A percentile compares a stretch with the other conserved stretches of the same genome.
phyloP scores from a whole-genome alignment of 2,797 vertebrate genomes.

The Sebastes trivittatus region DNA sequence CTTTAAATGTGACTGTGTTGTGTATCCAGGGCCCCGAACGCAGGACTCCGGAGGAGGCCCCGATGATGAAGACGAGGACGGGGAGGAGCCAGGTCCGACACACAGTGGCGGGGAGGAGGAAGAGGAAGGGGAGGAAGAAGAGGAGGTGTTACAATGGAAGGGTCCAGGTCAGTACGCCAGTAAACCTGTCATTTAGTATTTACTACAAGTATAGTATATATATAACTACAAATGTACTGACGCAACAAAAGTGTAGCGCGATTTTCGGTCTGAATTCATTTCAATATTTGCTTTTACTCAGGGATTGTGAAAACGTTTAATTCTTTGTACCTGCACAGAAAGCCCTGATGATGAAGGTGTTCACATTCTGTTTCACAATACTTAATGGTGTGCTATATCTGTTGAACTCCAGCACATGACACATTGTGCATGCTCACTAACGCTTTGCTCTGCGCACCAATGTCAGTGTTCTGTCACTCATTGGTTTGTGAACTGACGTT shows the following conservation, averaged over 20 bases:
- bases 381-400: too few species aligned
- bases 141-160: constrained; percentile 76
- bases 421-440: too few species aligned
- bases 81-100: constrained; percentile 52
- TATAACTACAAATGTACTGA: neutral
- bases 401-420: too few species aligned
- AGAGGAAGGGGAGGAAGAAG: constrained; percentile 65
- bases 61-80: constrained; percentile 69
- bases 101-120: constrained; percentile 69
- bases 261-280: neutral
- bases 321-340: neutral
- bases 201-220: too few species aligned
- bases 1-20: constrained; percentile 2
- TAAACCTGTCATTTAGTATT: neutral
- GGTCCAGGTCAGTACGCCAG: constrained; percentile 87
- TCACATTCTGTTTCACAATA: neutral
- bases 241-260: neutral
- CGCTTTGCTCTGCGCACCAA: too few species aligned
- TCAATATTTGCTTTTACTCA: too few species aligned
- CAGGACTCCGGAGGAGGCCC: constrained; percentile 68
- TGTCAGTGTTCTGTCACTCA: too few species aligned
- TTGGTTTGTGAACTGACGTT: too few species aligned
- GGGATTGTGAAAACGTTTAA: neutral
- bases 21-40: constrained; percentile 72
- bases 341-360: neutral